Base-by-base conservation (phyloP, 2,113 vertebrate genomes). In the Phyllopteryx taeniolatus region DNA sequence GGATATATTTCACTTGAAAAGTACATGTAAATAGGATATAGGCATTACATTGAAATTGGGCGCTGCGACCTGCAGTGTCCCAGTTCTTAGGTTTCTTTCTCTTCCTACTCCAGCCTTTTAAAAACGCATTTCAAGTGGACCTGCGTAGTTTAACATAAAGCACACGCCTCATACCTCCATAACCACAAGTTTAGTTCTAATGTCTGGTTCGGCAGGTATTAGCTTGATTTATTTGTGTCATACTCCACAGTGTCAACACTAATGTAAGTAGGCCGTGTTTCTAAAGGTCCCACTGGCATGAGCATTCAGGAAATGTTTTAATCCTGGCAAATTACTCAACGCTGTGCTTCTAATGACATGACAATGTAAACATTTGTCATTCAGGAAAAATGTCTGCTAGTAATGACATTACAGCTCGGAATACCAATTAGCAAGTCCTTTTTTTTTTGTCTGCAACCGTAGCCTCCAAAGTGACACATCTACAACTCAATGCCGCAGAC, bases 401-500 rank as follows among this genome's bases (percentile, higher is more conserved):
- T 22, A 62, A 80, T 59, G 76, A 79, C 66, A 78, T 72, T 83
- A 75, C 35, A 77, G 72, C 67, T 71, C 72, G 67, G 65, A 79
- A 72, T 62, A 80, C 71, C 71, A 81, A 83, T 91, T 86, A 79
- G 69, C 51, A 71, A 54, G 66, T 72, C 59, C 60, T 56, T 39
- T 39, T 39, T 39, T 39, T 39, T 74, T 70, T 22, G 33, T 66
- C 43, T 77, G 73, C 76, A 63, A 70, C 35, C 62, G 14, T 71
- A 79, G 78, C 80, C 71, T 75, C 4, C 8, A 9, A 17, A 74
- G 72, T 63, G 47, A 68, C 60, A 65, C 54, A 68, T 10, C 20
- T 51, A 53, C 42, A 69, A 51, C 77, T 47, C n/a, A 31, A 17
- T 3, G 4, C 66, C 13, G 49, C 70, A 65, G 60, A 79, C 77